These are phyloP conservation scores for Empidonax alnorum DNA, from an alignment of 2,113 vertebrate species.

Conservation along the genomic window DNA sequence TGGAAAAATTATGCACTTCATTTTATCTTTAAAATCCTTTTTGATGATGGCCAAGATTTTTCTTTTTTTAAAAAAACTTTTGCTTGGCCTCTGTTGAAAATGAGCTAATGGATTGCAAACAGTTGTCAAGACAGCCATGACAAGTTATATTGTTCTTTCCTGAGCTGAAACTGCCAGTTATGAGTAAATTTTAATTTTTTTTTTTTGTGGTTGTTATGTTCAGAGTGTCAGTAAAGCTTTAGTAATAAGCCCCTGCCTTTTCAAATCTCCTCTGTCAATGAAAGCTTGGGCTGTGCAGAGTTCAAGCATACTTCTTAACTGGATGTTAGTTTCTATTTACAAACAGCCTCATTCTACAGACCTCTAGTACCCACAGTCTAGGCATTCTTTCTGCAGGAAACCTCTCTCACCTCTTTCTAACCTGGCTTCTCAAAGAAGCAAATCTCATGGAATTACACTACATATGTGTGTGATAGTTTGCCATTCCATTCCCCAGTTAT, in stretches of 20 bases:
- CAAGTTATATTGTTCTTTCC: background rate
- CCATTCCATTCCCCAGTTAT: background rate
- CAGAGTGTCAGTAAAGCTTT: background rate
- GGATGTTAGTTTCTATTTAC: background rate
- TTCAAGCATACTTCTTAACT: background rate
- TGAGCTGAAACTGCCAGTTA: background rate
- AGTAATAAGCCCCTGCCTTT: background rate
- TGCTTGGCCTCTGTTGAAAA: background rate
- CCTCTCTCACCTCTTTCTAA: background rate
- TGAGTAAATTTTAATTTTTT: background rate
- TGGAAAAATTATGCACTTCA: background rate
- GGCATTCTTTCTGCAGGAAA: background rate
- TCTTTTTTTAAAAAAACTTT: background rate
- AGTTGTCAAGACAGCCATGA: background rate
- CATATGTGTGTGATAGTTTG: background rate
- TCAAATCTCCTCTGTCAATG: background rate
- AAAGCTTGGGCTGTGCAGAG: background rate
- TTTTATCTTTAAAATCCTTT: background rate
- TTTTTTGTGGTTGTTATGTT: background rate
- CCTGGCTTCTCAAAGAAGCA: background rate
- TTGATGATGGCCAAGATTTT: background rate
- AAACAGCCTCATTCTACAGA: background rate
- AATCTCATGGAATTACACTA: background rate
- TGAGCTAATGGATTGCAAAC: background rate
- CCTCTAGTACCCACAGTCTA: background rate